Evolutionary conservation across 2,797 vertebrate genomes (phyloP), one percentile per base, ranked within the genome.

Genomic region (Enteromius fasciolatus): DNA sequence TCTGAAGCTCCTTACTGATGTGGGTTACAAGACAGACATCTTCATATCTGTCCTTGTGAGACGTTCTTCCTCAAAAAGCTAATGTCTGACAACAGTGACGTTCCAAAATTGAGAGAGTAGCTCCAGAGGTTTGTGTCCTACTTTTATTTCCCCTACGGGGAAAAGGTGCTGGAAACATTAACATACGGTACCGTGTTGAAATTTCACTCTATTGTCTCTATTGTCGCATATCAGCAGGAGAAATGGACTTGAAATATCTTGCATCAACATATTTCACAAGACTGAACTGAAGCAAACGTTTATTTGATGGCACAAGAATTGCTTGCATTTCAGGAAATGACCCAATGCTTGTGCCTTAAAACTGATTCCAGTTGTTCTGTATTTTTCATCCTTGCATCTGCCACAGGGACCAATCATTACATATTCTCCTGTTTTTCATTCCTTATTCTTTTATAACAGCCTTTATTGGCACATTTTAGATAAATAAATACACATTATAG

Each of bases 401-500:
- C 73, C 63, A 78, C 75, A 76, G 76, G 64, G 31, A 59, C 20
- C 20, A 69, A 59, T 64, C 69, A 78, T 79, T 77, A 67, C 82
- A 73, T 52, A 28, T 76, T 70, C 46, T 67, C 73, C 17, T 31
- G 82, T 15, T 72, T 76, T 64, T 66, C 25, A 52, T 44, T n/a
- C 44, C 17, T 80, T 64, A 33, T 36, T 33, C 67, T 83, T 93
- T 93, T 92, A 84, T 93, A 93, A 91, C 84, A 48, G 41, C 64
- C 67, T 84, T 79, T 68, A 84, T 14, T 36, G 66, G 86, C 90
- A 90, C 89, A 89, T 90, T 88, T 88, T 82, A 84, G 87, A 88
- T 84, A 3, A 93, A 92, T 90, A 91, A 93, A 91, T 87, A 80
- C 85, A 83, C 50, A 82, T 85, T 64, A 88, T 77, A 46, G 68